A percentile compares a stretch with the other conserved stretches of the same genome.
Evolutionary conservation across 2,797 vertebrate genomes (phyloP).

Genomic region (Melanogrammus aeglefinus): DNA sequence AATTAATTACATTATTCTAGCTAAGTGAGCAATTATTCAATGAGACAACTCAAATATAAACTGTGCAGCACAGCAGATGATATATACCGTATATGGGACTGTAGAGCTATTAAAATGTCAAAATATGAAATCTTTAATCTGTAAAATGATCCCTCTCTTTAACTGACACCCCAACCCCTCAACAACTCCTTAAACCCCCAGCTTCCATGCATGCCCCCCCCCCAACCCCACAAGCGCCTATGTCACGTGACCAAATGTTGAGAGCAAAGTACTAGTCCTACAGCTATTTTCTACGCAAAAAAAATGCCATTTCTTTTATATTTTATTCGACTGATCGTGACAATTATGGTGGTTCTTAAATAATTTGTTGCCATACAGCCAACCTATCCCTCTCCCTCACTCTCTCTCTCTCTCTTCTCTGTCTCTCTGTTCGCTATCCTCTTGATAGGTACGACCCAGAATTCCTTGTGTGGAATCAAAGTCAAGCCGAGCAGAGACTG

Average conservation of each 20-base stretch:
- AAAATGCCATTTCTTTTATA: not conserved
- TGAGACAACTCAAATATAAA: not conserved
- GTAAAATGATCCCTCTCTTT: conserved; percentile 63
- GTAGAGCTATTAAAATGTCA: not conserved
- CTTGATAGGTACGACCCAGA: conserved; percentile 84
- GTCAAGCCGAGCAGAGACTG: conserved; percentile 87
- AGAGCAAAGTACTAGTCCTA: conserved; percentile 69
- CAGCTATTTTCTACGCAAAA: conserved; percentile 43
- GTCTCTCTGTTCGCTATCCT: conserved; percentile 78
- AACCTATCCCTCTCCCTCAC: conserved; percentile 70
- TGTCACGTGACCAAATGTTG: conserved; percentile 68
- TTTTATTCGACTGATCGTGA: conserved; percentile 53
- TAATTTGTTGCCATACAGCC: conserved; percentile 74
- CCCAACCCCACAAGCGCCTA: conserved; percentile 56
- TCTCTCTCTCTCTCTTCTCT: conserved; percentile 65
- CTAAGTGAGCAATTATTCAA: not conserved
- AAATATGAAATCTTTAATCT: not conserved
- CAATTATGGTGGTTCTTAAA: conserved; percentile 53
- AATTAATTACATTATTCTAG: not conserved
- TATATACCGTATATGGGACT: not conserved
- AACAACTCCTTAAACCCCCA: conserved; percentile 38
- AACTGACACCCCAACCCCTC: conserved; percentile 47
- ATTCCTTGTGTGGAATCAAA: conserved; percentile 90
- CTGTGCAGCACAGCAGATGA: not conserved
- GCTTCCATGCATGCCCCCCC: conserved; percentile 56